These are phyloP conservation scores for Kuschelorhynchus macadamiae DNA, from an alignment of 2,888 invertebrate species.

Conservation along the genomic window DNA sequence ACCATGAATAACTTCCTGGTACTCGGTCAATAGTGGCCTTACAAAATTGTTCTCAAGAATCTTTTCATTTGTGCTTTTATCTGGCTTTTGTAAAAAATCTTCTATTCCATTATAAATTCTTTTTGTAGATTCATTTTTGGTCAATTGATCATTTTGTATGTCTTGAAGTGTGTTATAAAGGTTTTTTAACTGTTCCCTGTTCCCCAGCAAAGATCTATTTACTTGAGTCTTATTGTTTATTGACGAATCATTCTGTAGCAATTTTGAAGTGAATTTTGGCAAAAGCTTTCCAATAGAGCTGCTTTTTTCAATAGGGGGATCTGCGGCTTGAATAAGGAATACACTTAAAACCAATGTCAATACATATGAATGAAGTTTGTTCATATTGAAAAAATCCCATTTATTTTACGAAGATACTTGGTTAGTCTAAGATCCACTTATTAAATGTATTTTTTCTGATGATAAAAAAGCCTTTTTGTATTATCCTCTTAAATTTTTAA, in stretches of 20 bases:
- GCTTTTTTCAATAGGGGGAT: slow-evolving; percentile 63
- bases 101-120: slow-evolving; percentile 52
- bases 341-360: slow-evolving; percentile 66
- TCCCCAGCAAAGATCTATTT: not conserved
- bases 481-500: too few species aligned
- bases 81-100: slow-evolving; percentile 40
- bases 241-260: not conserved
- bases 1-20: slow-evolving; percentile 59
- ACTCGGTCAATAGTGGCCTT: slow-evolving; percentile 63
- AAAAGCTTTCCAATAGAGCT: slow-evolving; percentile 55
- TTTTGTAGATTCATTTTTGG: slow-evolving; percentile 29
- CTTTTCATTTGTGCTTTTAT: slow-evolving; percentile 63
- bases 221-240: not conserved
- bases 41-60: slow-evolving; percentile 65
- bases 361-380: slow-evolving; percentile 66
- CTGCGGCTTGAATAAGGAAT: slow-evolving; percentile 67
- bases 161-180: slow-evolving; percentile 30
- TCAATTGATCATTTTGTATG: slow-evolving; percentile 29
- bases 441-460: too few species aligned
- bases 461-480: too few species aligned
- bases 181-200: slow-evolving; percentile 18
- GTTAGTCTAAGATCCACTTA: too few species aligned
- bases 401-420: too few species aligned
- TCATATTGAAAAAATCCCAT: slow-evolving; percentile 60
- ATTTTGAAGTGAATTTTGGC: slow-evolving; percentile 23